Evolutionary conservation across 2,797 vertebrate genomes (phyloP).

Genomic region (Leptoclinus maculatus): DNA sequence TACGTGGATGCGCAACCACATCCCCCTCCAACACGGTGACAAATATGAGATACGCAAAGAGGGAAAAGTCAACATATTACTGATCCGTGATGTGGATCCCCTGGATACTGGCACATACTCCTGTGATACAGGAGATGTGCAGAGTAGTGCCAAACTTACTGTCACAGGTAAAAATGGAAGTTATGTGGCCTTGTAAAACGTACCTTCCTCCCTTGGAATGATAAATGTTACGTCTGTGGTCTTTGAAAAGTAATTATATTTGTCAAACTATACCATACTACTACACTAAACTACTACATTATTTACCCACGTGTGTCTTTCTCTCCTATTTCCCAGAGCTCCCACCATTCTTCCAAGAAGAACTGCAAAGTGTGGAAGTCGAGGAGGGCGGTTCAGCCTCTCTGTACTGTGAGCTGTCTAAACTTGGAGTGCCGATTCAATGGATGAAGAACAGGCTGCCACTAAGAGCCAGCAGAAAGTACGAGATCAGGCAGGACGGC

Average conservation of each 20-base stretch:
- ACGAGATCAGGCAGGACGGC: constrained; percentile 84
- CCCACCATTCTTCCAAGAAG: constrained; percentile 85
- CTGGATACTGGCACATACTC: constrained; percentile 89
- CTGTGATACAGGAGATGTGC: constrained; percentile 87
- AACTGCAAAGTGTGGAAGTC: constrained; percentile 83
- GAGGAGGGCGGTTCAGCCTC: constrained; percentile 84
- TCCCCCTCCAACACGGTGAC: constrained; percentile 70
- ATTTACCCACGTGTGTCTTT: not conserved
- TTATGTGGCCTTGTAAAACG: not conserved
- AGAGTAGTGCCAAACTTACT: constrained; percentile 83
- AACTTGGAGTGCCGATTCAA: constrained; percentile 71
- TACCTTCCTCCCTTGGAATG: not conserved
- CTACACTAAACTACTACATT: not conserved
- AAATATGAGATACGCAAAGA: constrained; percentile 81
- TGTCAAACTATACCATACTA: not conserved
- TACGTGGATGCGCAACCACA: constrained; percentile 79
- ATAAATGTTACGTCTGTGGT: not conserved
- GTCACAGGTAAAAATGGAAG: constrained; percentile 72
- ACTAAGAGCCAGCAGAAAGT: constrained; percentile 85
- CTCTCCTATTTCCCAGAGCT: constrained; percentile 63
- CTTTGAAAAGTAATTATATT: not conserved
- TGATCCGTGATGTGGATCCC: constrained; percentile 76
- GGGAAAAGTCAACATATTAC: constrained; percentile 79
- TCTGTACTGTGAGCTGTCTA: constrained; percentile 88
- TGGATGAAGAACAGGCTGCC: constrained; percentile 89